Evolutionary conservation across 1,140 invertebrate species (phyloP).

Genomic region (Anastatus disparis): DNA sequence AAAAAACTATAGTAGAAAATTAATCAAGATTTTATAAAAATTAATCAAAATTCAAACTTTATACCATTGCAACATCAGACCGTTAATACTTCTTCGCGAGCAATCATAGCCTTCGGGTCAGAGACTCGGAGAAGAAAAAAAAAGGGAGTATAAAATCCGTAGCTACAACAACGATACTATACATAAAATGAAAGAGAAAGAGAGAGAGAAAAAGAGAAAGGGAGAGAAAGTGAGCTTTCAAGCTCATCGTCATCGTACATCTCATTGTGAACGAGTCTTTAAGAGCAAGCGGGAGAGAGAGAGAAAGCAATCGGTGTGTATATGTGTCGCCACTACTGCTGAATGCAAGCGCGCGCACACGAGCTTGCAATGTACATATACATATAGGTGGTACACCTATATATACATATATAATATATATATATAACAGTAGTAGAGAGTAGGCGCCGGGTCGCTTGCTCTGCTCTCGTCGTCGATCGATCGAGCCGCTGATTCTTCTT

Average conservation of each 20-base stretch:
- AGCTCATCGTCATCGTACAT: conserved; percentile 5
- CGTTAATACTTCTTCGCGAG: background rate
- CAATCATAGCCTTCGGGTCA: background rate
- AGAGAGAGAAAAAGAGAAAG: too few relatives aligned
- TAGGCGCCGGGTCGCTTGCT: conserved; percentile 37
- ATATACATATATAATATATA: background rate
- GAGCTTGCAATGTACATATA: background rate
- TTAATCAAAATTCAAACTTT: too few relatives aligned
- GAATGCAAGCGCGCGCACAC: background rate
- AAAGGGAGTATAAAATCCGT: background rate
- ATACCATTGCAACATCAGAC: too few relatives aligned
- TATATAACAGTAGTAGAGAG: background rate
- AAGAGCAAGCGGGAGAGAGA: too few relatives aligned
- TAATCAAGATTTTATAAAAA: too few relatives aligned
- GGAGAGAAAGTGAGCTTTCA: too few relatives aligned
- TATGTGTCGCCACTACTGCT: background rate
- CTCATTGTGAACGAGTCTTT: conserved; percentile 13
- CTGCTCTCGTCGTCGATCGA: conserved; percentile 40
- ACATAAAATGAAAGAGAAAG: too few relatives aligned
- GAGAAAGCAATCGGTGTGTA: conserved; percentile 11
- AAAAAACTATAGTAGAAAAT: too few relatives aligned
- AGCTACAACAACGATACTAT: background rate
- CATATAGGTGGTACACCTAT: background rate
- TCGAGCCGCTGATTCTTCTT: conserved; percentile 43
- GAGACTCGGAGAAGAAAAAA: background rate